Conservation (phyloP, 2,888 invertebrate species). For the Drosophila subsilvestris region DNA sequence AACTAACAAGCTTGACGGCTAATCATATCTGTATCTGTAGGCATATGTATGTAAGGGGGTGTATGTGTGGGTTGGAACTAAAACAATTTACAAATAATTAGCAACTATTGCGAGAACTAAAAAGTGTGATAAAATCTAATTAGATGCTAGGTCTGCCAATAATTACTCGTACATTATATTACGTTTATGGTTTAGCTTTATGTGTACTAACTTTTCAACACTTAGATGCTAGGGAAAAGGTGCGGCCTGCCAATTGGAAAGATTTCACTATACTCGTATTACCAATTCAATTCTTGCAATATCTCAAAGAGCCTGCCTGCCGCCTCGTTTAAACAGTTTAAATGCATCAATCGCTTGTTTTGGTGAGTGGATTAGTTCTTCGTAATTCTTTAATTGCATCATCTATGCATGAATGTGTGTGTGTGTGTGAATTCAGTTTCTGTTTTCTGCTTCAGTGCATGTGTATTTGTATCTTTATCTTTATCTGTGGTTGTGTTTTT, state of each 20-base stretch:
- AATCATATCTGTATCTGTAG: constrained; percentile 26
- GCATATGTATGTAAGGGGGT: constrained; percentile 9
- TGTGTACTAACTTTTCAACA: constrained; percentile 73
- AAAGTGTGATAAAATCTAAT: constrained; percentile 71
- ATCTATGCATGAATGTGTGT: constrained; percentile 13
- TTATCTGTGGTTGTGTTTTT: constrained; percentile 22
- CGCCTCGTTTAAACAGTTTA: constrained; percentile 52
- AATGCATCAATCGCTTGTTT: constrained; percentile 60
- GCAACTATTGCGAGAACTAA: constrained; percentile 74
- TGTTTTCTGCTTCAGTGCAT: background rate
- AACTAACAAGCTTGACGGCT: constrained; percentile 59
- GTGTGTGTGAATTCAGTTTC: constrained; percentile 12
- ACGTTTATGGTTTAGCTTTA: constrained; percentile 42
- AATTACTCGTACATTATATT: constrained; percentile 30
- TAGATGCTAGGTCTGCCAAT: constrained; percentile 70
- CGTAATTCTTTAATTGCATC: constrained; percentile 9
- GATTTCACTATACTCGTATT: constrained; percentile 33
- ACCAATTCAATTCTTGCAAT: constrained; percentile 24
- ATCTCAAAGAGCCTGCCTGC: constrained; percentile 34
- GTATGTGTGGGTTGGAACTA: constrained; percentile 42
- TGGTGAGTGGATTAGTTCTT: constrained; percentile 31
- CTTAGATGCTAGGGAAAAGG: constrained; percentile 74
- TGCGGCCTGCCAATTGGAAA: constrained; percentile 69
- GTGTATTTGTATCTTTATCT: constrained; percentile 6
- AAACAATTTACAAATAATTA: constrained; percentile 72